Conservation (phyloP, 2,797 vertebrate genomes). For the Kryptolebias ocellatus region DNA sequence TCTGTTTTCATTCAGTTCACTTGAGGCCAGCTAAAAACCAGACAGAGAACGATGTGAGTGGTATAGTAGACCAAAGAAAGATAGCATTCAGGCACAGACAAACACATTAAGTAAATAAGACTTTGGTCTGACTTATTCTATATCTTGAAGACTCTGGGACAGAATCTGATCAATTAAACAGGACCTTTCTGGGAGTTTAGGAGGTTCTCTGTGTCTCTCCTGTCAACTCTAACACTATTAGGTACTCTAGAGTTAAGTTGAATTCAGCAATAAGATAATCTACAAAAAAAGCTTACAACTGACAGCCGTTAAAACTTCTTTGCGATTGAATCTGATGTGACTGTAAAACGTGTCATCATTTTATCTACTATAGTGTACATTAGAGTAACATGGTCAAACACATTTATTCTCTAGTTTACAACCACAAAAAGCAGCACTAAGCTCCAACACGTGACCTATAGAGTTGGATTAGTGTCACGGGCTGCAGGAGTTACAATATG, state of each 20-base stretch:
- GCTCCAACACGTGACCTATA: conserved; percentile 52
- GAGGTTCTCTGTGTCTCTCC: conserved; percentile 4
- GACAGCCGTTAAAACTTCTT: neutral
- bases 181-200: neutral
- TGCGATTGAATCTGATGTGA: neutral
- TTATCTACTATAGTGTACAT: no score
- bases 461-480: conserved; percentile 59
- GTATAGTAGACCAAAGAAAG: conserved; percentile 17
- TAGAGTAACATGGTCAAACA: no score
- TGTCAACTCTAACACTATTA: conserved; percentile 4
- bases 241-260: neutral
- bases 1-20: conserved; percentile 62
- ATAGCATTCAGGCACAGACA: conserved; percentile 18
- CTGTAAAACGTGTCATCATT: neutral
- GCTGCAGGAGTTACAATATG: conserved; percentile 12
- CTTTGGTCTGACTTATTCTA: conserved; percentile 20
- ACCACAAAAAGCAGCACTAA: conserved; percentile 23
- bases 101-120: conserved; percentile 29
- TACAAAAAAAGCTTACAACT: neutral
- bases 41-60: conserved; percentile 43
- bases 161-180: conserved; percentile 13
- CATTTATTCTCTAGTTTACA: no score
- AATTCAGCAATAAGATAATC: neutral
- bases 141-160: conserved; percentile 12
- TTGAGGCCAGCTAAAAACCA: conserved; percentile 47